A percentile compares a stretch with the other conserved stretches of the same genome.
Conservation (phyloP, 2,797 vertebrate species). For the Phaenicophaeus curvirostris region DNA sequence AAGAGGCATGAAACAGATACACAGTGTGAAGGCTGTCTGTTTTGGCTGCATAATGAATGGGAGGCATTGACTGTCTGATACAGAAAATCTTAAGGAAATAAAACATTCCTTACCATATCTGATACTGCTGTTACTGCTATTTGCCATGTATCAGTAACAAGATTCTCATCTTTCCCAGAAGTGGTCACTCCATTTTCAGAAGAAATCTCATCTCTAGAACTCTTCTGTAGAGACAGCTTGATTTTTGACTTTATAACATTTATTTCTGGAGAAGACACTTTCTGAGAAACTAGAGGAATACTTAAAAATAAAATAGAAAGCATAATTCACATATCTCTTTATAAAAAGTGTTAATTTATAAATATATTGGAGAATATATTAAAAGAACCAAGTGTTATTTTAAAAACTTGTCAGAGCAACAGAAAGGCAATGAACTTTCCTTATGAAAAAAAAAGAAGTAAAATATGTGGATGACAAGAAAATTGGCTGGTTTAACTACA, state of each 20-base stretch:
- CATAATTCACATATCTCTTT: neutral
- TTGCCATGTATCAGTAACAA: constrained; percentile 78
- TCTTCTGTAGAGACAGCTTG: constrained; percentile 11
- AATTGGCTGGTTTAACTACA: neutral
- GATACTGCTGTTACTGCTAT: constrained; percentile 76
- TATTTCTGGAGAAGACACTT: constrained; percentile 58
- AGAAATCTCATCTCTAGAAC: constrained; percentile 39
- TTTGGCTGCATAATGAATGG: neutral
- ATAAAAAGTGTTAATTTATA: neutral
- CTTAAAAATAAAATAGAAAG: constrained; percentile 47
- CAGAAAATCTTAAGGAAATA: neutral
- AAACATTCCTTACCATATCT: constrained; percentile 77
- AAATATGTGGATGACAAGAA: neutral
- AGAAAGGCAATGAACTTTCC: neutral
- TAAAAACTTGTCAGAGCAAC: neutral
- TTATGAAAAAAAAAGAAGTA: neutral
- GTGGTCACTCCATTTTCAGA: constrained; percentile 18
- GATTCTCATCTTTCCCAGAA: constrained; percentile 70
- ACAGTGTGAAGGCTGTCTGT: neutral
- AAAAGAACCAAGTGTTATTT: neutral
- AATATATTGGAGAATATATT: neutral
- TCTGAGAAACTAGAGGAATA: constrained; percentile 73
- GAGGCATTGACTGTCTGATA: neutral
- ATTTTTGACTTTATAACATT: constrained; percentile 26
- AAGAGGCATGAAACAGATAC: neutral